phyloP scores from a whole-genome alignment of 2,113 vertebrate species.

The Cricetomys ansorgei region DNA sequence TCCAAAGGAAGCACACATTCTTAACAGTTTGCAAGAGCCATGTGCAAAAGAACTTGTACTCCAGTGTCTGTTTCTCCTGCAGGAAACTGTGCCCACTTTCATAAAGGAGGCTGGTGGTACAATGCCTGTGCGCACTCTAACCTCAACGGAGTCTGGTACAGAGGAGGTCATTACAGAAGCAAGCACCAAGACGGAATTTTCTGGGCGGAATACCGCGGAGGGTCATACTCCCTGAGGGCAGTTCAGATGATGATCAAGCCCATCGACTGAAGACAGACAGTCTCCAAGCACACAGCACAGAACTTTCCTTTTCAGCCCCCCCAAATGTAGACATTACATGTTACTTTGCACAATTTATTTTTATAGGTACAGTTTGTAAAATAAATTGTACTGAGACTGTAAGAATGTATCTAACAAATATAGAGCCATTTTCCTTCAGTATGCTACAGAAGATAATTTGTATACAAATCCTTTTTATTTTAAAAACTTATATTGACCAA shows the following conservation, averaged over 20 bases:
- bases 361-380: slow-evolving; percentile 76
- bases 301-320: slow-evolving; percentile 64
- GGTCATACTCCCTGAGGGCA: slow-evolving; percentile 96
- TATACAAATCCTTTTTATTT: slow-evolving; percentile 67
- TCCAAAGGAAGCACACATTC: neutral
- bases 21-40: neutral
- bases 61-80: slow-evolving; percentile 43
- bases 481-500: slow-evolving; percentile 68
- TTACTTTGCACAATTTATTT: slow-evolving; percentile 82
- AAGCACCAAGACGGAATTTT: slow-evolving; percentile 99
- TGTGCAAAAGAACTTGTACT: neutral
- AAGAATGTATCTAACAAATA: slow-evolving; percentile 61
- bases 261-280: slow-evolving; percentile 90
- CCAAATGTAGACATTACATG: slow-evolving; percentile 69
- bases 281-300: slow-evolving; percentile 21
- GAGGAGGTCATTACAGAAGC: slow-evolving; percentile 97
- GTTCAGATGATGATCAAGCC: slow-evolving; percentile 97
- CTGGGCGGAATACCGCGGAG: slow-evolving; percentile 98
- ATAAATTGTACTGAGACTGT: slow-evolving; percentile 77
- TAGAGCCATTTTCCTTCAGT: slow-evolving; percentile 48
- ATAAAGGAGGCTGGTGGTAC: slow-evolving; percentile 99
- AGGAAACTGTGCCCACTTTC: slow-evolving; percentile 99
- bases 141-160: slow-evolving; percentile 98
- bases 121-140: slow-evolving; percentile 98
- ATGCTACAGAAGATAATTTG: slow-evolving; percentile 76